Base-by-base conservation (phyloP, 1,140 invertebrate species). In the Pogonomyrmex barbatus region DNA sequence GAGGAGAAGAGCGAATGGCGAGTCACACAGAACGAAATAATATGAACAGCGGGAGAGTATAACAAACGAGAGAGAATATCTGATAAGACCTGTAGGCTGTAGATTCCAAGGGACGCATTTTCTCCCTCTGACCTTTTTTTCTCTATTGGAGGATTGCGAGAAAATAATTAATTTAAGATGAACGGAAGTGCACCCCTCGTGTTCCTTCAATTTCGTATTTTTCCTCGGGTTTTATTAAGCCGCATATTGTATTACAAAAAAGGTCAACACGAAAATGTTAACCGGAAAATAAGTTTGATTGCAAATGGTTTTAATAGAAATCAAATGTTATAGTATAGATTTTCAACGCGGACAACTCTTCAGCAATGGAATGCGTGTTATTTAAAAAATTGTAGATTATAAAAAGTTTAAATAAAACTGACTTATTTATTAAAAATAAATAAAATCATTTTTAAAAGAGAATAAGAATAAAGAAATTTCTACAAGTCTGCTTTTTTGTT, bases 101-200 rank as follows among this genome's bases (percentile, higher is more conserved):
- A 36, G 6, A 70, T 81, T 70, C 14, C 52, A 24, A 5, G 24
- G n/a, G 4, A 47, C 12, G 45, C 3, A 36, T 75, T 47, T 83
- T 75, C 12, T 60, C 33, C 42, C 14, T n/a, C 2, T 58, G 14
- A 45, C 33, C 17, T 73, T 52, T 36, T 36, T 47, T 62, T 17
- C 4, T 14, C 30, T 12, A 39, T 14, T n/a, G n/a, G n/a, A 2
- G 6, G 0, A 60, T 47, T 14, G 39, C 14, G 9, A 79, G 24
- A 75, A 75, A 14, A 83, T 60, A 82, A 83, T 83, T 73, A 73
- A 60, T 60, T 73, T 9, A 24, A 33, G 45, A 17, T 45, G 14
- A 71, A 73, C 24, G 2, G 24, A 30, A 42, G 12, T 17, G 30
- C 24, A 3, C 30, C 4, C 9, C 14, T 45, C 6, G 14, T 33